phyloP scores from a whole-genome alignment of 2,113 vertebrate species.

The Regulus satrapa region DNA sequence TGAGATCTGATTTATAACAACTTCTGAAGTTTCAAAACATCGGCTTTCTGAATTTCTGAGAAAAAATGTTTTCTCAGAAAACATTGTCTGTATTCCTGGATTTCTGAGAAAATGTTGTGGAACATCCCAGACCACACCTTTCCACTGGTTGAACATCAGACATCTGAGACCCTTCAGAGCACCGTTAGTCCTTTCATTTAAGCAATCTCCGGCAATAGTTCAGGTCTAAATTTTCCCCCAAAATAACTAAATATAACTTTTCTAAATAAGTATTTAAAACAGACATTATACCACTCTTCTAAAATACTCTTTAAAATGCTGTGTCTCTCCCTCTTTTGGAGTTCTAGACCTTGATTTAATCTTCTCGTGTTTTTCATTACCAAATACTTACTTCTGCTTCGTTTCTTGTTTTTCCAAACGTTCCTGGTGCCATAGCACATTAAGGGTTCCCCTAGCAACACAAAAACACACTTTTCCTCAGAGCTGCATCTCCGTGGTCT shows the following conservation, averaged over 20 bases:
- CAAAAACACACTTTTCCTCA: conserved; percentile 42
- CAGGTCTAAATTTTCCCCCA: background rate
- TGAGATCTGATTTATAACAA: background rate
- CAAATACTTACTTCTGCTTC: background rate
- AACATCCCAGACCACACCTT: background rate
- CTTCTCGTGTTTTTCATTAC: background rate
- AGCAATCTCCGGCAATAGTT: background rate
- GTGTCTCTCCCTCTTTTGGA: background rate
- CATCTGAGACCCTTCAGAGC: background rate
- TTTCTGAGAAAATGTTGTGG: background rate
- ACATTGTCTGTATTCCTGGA: background rate
- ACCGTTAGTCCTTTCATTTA: background rate
- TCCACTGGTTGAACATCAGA: background rate
- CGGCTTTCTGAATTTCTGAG: background rate
- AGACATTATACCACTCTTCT: background rate
- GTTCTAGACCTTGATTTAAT: background rate
- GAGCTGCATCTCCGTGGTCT: background rate
- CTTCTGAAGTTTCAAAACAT: background rate
- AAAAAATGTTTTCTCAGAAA: background rate
- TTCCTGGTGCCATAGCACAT: conserved; percentile 20
- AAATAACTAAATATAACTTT: background rate
- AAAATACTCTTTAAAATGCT: background rate
- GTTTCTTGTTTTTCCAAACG: conserved; percentile 19
- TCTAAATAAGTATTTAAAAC: background rate
- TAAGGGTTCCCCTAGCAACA: conserved; percentile 62